A percentile compares a stretch with the other conserved stretches of the same genome.
Conservation (phyloP, 2,113 vertebrate genomes). For the Hyperoodon ampullatus region DNA sequence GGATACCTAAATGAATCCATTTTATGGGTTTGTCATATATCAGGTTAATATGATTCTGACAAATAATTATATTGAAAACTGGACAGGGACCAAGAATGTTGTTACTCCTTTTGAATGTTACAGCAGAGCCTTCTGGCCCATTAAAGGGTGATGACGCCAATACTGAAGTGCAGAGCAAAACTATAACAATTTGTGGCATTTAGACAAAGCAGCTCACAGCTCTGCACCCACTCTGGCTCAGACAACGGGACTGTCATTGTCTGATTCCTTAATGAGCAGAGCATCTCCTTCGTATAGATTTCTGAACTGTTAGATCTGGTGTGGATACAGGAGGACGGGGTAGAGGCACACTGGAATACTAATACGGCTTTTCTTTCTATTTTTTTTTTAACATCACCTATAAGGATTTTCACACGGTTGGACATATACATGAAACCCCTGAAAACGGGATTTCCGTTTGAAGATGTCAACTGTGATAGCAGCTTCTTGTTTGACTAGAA, state of each 20-base stretch:
- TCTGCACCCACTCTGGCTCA: background rate
- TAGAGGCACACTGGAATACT: background rate
- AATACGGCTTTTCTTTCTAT: background rate
- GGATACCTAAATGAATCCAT: constrained; percentile 76
- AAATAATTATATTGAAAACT: constrained; percentile 75
- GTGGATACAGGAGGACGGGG: background rate
- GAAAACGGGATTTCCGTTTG: constrained; percentile 25
- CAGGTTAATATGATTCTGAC: constrained; percentile 79
- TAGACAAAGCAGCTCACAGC: constrained; percentile 36
- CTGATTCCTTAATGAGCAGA: constrained; percentile 58
- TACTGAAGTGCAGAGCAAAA: constrained; percentile 25
- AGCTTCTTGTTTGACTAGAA: constrained; percentile 20
- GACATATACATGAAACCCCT: background rate
- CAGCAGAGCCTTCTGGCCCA: constrained; percentile 57
- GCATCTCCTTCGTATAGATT: background rate
- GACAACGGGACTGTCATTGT: background rate
- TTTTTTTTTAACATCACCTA: background rate
- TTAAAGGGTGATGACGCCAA: constrained; percentile 62
- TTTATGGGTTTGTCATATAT: constrained; percentile 78
- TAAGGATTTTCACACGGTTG: background rate
- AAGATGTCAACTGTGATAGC: background rate
- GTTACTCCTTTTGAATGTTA: constrained; percentile 62
- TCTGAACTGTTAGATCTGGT: background rate
- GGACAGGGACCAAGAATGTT: constrained; percentile 52
- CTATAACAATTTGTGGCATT: constrained; percentile 61